Evolutionary conservation across 2,113 vertebrate species (phyloP).

Genomic region (Neodon shergylaensis): DNA sequence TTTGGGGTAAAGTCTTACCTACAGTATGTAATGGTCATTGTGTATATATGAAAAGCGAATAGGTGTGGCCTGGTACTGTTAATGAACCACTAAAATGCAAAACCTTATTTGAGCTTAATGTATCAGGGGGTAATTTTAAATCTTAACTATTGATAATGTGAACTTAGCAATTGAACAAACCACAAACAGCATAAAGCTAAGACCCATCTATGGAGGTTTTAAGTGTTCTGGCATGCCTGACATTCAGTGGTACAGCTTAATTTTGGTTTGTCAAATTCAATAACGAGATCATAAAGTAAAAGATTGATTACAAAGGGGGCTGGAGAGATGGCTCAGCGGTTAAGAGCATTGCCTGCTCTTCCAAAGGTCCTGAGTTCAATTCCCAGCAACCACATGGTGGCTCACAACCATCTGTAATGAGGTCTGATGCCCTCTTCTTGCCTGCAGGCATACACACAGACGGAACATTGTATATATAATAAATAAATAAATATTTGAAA

Average conservation of each 20-base stretch:
- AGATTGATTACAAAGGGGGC: background rate
- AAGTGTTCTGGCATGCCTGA: background rate
- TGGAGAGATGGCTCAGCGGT: no score
- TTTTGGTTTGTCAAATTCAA: background rate
- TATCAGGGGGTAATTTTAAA: background rate
- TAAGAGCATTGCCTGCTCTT: no score
- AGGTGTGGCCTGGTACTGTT: background rate
- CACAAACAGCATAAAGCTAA: background rate
- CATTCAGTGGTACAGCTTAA: background rate
- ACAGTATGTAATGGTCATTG: background rate
- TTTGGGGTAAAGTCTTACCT: constrained; percentile 10
- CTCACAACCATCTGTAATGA: no score
- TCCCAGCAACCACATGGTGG: no score
- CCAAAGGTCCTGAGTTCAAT: no score
- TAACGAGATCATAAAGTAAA: background rate
- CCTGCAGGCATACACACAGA: no score
- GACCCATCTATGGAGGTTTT: background rate
- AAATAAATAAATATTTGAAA: no score
- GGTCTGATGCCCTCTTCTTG: no score
- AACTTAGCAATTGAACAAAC: background rate
- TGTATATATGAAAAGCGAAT: background rate
- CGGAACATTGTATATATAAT: no score
- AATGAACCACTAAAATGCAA: background rate
- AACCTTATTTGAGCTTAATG: background rate
- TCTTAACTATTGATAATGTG: background rate